Percentiles rank a stretch among this genome's conserved stretches.
phyloP scores from a whole-genome alignment of 1,140 invertebrate genomes.

The Leptoteleia sp. region DNA sequence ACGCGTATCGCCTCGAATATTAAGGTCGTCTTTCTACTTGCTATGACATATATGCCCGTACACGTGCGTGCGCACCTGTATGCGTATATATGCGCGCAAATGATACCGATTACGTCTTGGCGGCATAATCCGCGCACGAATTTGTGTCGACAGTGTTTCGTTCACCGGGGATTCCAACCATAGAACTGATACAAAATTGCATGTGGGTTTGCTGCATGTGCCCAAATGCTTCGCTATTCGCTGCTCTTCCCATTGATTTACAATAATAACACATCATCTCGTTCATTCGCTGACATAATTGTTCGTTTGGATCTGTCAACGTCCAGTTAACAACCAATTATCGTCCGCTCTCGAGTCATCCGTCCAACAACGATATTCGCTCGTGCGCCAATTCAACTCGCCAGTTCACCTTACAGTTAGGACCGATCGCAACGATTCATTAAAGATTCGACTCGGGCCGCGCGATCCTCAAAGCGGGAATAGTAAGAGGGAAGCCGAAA shows the following conservation, averaged over 20 bases:
- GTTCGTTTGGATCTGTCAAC: conserved; percentile 11
- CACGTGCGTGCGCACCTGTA: conserved; percentile 17
- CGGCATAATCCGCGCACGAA: conserved; percentile 52
- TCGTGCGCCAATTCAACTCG: no score
- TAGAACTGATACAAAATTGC: conserved; percentile 69
- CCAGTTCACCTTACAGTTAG: no score
- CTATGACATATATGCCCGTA: conserved; percentile 46
- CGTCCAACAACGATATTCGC: no score
- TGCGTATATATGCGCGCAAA: conserved; percentile 37
- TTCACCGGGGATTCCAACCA: conserved; percentile 27
- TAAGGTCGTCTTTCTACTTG: conserved; percentile 62
- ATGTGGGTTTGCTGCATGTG: conserved; percentile 80
- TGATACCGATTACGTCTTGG: conserved; percentile 59
- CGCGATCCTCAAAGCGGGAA: no score
- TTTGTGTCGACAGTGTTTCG: conserved; percentile 41
- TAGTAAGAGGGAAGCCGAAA: no score
- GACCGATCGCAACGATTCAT: no score
- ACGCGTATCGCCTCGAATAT: conserved; percentile 44
- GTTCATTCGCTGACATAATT: conserved; percentile 49
- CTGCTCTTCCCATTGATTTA: conserved; percentile 73
- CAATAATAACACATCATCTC: conserved; percentile 56
- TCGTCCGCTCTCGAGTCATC: neutral
- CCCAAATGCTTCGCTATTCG: conserved; percentile 80
- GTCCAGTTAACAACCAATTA: conserved; percentile 38
- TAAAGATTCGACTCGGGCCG: no score